phyloP scores from a whole-genome alignment of 1,140 invertebrate genomes.

The Drosophila obscura region DNA sequence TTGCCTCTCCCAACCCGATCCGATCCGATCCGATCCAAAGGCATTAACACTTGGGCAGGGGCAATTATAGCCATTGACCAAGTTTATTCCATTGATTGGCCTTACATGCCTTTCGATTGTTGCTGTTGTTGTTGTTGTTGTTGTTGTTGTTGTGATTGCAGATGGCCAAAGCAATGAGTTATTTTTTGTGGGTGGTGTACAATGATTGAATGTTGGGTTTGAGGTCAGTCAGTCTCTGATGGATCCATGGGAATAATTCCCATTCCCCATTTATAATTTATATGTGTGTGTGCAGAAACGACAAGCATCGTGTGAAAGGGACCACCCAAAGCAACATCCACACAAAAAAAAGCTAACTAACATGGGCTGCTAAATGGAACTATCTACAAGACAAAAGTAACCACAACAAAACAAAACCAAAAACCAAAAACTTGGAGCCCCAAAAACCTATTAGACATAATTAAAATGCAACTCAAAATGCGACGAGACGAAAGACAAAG shows the following conservation, averaged over 20 bases:
- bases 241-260: conserved; percentile 71
- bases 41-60: conserved; percentile 61
- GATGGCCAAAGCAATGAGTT: conserved; percentile 54
- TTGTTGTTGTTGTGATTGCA: conserved; percentile 45
- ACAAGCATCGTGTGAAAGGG: conserved; percentile 32
- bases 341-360: conserved; percentile 47
- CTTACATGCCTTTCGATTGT: conserved; percentile 58
- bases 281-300: conserved; percentile 35
- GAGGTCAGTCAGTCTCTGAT: conserved; percentile 54
- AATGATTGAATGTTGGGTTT: conserved; percentile 70
- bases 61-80: conserved; percentile 77
- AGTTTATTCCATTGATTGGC: conserved; percentile 73
- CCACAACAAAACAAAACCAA: background rate
- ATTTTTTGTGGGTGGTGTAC: conserved; percentile 67
- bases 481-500: conserved; percentile 38
- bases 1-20: conserved; percentile 46
- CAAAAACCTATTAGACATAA: conserved; percentile 59
- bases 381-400: conserved; percentile 32
- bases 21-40: conserved; percentile 44
- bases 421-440: background rate
- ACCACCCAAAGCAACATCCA: conserved; percentile 52
- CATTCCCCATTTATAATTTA: conserved; percentile 11
- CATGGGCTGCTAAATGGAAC: conserved; percentile 56
- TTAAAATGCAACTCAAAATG: conserved; percentile 67
- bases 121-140: conserved; percentile 24